Percentiles rank a stretch among this genome's conserved stretches.
Evolutionary conservation across 2,113 vertebrate species (phyloP).

Genomic region (Antigone vipio): DNA sequence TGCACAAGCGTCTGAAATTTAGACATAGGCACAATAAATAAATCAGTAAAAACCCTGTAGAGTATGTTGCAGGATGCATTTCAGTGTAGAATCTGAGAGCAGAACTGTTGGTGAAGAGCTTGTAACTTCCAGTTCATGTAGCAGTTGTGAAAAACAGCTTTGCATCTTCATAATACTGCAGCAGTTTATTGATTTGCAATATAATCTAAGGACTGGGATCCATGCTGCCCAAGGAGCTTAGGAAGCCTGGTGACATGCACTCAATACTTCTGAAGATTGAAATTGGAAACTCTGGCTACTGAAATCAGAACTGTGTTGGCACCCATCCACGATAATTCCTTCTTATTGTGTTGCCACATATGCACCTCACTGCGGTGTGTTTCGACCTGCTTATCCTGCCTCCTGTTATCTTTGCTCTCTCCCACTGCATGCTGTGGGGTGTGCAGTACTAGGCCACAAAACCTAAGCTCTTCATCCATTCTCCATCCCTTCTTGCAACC

Average conservation of each 20-base stretch:
- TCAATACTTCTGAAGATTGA: neutral
- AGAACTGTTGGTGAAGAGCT: neutral
- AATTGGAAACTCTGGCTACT: neutral
- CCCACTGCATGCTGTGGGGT: neutral
- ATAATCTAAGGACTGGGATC: neutral
- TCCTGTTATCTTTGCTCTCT: neutral
- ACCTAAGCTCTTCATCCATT: neutral
- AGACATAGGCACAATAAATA: neutral
- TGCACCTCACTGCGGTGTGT: neutral
- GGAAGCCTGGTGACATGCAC: neutral
- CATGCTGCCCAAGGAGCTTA: neutral
- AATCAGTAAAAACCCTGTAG: neutral
- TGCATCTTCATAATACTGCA: neutral
- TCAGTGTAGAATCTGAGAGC: neutral
- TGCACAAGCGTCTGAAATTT: neutral
- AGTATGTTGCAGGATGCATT: neutral
- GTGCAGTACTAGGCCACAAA: neutral
- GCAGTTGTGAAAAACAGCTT: neutral
- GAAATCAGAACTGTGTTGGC: neutral
- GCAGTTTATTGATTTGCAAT: neutral
- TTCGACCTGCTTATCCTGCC: neutral
- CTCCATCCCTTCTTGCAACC: neutral
- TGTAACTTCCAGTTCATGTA: neutral
- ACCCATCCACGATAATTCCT: neutral
- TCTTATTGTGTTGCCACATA: neutral